Evolutionary conservation across 2,113 vertebrate genomes (phyloP), one percentile per base, ranked within the genome.

Genomic region (Melanerpes formicivorus): DNA sequence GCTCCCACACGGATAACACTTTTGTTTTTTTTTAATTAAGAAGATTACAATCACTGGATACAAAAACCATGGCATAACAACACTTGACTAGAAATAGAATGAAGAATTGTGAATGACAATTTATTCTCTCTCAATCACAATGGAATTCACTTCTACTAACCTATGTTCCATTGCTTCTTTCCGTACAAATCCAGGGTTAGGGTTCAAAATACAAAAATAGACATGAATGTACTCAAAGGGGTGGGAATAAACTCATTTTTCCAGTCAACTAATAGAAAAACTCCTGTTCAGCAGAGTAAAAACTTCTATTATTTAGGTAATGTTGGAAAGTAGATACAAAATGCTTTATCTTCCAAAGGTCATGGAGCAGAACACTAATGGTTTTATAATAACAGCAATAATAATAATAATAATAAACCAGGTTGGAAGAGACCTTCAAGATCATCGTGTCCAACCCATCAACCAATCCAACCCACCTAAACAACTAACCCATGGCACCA

Each of bases 141-240:
- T 17, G 18, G 64, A 80, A 79, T 81, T 67, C 3, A 29, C 25
- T 81, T 72, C 23, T 73, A 13, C 30, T 59, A 46, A 66, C 19
- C 14, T 62, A 22, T 84, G 7, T 23, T 87, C 3, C 5, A 12
- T 34, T 11, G 73, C 21, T 50, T 66, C 30, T 71, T 78, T 86
- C 29, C 78, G 7, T 59, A 54, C 80, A 77, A 82, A 83, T 8
- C 48, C 44, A 32, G n/a, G 6, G 8, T 82, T 80, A 59, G 6
- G 6, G 22, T 76, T 77, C 34, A 23, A 40, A 11, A 50, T 29
- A 62, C 23, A 76, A 27, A 70, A 82, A 66, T 3, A 91, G 18
- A 48, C 1, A 2, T 5, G 34, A 73, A 46, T 0, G 0, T 19
- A 4, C 8, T 80, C 34, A 30, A 15, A 59, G 18, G 27, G 63